Evolutionary conservation across 2,888 invertebrate species (phyloP).

Genomic region (Koerneria pararmatus): DNA sequence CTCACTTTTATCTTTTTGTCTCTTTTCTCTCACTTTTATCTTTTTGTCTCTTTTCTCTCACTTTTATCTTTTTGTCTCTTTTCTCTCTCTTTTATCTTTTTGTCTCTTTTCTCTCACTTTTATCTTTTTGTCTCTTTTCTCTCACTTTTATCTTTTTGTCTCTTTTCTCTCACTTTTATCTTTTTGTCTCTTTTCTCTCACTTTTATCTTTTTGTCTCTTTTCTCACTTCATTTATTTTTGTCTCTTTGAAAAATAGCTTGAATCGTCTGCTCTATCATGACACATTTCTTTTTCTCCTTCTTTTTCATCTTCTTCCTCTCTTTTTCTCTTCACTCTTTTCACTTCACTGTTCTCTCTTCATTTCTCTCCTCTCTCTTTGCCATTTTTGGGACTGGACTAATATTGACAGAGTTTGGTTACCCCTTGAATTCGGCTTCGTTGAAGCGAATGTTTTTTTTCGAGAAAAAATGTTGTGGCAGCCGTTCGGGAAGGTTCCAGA

Average conservation of each 20-base stretch:
- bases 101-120: neutral
- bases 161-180: constrained; percentile 3
- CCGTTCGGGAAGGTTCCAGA: too few relatives aligned
- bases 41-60: neutral
- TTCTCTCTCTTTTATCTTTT: neutral
- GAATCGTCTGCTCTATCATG: too few relatives aligned
- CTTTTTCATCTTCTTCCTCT: constrained; percentile 11
- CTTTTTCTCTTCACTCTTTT: neutral
- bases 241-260: too few relatives aligned
- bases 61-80: neutral
- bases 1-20: neutral
- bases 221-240: constrained; percentile 20
- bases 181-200: constrained; percentile 1
- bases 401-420: too few relatives aligned
- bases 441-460: too few relatives aligned
- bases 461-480: too few relatives aligned
- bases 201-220: neutral
- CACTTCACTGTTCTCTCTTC: constrained; percentile 23
- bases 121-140: constrained; percentile 21
- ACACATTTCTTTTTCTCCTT: constrained; percentile 23
- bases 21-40: too few relatives aligned
- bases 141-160: constrained; percentile 2
- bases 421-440: too few relatives aligned
- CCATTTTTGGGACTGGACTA: constrained; percentile 21
- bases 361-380: neutral